phyloP scores from a whole-genome alignment of 2,113 vertebrate genomes.

The Pao palembangensis region DNA sequence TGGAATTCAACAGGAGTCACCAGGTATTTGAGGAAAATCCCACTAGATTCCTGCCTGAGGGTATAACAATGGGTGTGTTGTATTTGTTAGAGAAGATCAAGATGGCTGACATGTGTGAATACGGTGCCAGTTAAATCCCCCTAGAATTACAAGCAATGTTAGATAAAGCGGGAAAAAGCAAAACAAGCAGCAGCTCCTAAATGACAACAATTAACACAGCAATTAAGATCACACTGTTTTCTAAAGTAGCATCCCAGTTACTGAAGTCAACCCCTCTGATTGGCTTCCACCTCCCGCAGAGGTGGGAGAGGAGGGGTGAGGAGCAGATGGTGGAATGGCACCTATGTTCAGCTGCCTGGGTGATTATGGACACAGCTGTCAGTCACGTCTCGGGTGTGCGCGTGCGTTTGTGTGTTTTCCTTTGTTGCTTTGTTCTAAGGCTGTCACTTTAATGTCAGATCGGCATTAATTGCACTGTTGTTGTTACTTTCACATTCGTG shows the following conservation, averaged over 20 bases:
- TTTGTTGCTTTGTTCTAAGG: slow-evolving; percentile 27
- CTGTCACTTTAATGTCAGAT: slow-evolving; percentile 20
- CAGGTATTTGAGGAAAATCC: no score
- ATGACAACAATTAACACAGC: slow-evolving; percentile 4
- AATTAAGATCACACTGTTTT: slow-evolving; percentile 49
- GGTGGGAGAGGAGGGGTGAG: slow-evolving; percentile 21
- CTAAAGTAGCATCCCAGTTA: slow-evolving; percentile 26
- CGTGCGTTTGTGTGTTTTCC: slow-evolving; percentile 12
- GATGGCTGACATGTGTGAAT: no score
- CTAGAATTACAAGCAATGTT: slow-evolving; percentile 17
- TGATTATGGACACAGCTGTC: slow-evolving; percentile 75
- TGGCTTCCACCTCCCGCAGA: slow-evolving; percentile 38
- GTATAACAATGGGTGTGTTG: no score
- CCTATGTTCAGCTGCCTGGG: slow-evolving; percentile 56
- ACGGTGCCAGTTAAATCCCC: no score
- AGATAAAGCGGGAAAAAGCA: slow-evolving; percentile 8
- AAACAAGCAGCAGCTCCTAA: slow-evolving; percentile 24
- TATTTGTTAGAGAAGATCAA: neutral
- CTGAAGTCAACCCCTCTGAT: slow-evolving; percentile 34
- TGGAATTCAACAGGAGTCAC: no score
- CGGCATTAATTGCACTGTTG: neutral
- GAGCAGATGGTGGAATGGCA: slow-evolving; percentile 70
- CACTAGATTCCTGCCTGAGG: no score
- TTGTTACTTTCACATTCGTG: neutral
- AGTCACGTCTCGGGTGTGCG: slow-evolving; percentile 46